phyloP scores from a whole-genome alignment of 1,140 invertebrate genomes.

The Dermatophagoides farinae region DNA sequence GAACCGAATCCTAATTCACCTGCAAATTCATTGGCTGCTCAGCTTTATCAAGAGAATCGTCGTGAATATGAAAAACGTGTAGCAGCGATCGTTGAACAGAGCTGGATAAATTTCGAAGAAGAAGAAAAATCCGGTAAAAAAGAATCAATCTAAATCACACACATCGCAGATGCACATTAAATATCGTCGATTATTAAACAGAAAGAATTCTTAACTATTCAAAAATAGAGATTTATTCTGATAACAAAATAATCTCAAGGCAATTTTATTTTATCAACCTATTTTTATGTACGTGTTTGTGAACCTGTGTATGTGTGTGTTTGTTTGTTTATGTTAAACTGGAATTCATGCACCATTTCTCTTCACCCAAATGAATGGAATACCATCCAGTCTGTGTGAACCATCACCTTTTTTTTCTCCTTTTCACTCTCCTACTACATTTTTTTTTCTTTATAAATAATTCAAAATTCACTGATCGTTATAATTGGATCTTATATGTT shows the following conservation, averaged over 20 bases:
- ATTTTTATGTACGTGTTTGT: background rate
- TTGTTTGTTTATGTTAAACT: too few species aligned
- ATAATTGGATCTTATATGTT: too few species aligned
- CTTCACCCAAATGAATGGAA: too few species aligned
- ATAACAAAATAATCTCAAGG: background rate
- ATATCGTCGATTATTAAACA: background rate
- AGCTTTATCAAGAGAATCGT: conserved; percentile 84
- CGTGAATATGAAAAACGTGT: conserved; percentile 90
- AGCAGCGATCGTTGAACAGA: conserved; percentile 86
- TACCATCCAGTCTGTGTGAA: too few species aligned
- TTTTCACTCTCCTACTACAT: too few species aligned
- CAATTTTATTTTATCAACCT: background rate
- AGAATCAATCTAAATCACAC: conserved; percentile 18
- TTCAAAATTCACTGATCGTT: too few species aligned
- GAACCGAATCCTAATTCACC: conserved; percentile 92
- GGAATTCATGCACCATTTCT: too few species aligned
- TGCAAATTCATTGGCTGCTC: conserved; percentile 83
- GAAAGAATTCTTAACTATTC: too few species aligned
- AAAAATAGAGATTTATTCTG: too few species aligned
- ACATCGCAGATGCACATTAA: background rate
- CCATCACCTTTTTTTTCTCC: too few species aligned
- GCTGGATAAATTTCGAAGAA: conserved; percentile 56
- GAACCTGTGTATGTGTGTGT: too few species aligned
- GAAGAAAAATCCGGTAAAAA: conserved; percentile 21
- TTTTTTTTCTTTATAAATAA: too few species aligned